Evolutionary conservation across 2,113 vertebrate genomes (phyloP).

Genomic region (Chitala chitala): DNA sequence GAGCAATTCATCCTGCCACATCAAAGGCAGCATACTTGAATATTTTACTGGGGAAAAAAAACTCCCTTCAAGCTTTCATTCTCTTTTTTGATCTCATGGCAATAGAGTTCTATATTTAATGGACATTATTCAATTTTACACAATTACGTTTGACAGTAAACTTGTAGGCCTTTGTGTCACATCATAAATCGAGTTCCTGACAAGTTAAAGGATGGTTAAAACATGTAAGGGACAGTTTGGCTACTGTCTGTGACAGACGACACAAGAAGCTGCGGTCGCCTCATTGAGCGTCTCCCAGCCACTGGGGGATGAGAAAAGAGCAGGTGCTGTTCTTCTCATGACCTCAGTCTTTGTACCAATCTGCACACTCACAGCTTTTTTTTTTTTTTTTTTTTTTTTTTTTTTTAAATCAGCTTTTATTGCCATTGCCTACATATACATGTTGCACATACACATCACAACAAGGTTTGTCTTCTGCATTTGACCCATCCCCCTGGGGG

Average conservation of each 20-base stretch:
- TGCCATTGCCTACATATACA: no score
- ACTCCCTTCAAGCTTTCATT: no score
- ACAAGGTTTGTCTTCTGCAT: no score
- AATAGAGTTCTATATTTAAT: conserved; percentile 1
- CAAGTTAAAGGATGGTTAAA: not conserved
- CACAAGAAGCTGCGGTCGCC: not conserved
- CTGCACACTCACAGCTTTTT: no score
- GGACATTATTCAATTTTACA: not conserved
- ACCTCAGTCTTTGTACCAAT: no score
- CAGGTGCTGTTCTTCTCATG: not conserved
- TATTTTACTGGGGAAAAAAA: not conserved
- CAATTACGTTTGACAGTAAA: not conserved
- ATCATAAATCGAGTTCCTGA: not conserved
- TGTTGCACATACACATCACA: no score
- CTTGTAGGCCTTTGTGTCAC: not conserved
- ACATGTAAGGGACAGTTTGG: not conserved
- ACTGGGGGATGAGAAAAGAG: no score
- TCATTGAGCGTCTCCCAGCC: not conserved
- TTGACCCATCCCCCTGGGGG: no score
- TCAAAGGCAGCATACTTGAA: not conserved
- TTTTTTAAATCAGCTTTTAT: no score
- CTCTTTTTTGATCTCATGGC: no score
- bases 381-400: no score
- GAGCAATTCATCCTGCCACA: not conserved
- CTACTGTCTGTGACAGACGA: not conserved